phyloP scores from a whole-genome alignment of 2,797 vertebrate species.

The Lindbergichthys nudifrons region DNA sequence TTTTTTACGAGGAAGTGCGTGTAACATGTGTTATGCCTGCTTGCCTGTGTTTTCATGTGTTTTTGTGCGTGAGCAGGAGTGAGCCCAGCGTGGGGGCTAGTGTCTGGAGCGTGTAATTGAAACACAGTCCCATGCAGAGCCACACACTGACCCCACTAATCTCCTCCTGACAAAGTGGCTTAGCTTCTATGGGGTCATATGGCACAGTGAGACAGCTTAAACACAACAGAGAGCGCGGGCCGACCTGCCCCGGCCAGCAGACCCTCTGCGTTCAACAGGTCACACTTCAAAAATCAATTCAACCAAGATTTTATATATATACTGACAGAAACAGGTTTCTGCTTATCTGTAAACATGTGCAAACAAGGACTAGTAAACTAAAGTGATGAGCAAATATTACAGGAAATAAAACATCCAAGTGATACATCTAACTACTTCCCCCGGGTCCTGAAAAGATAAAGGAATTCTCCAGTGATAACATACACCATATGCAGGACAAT shows the following conservation, averaged over 20 bases:
- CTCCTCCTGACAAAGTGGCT: constrained; percentile 87
- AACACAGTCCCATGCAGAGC: constrained; percentile 76
- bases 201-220: constrained; percentile 81
- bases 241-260: constrained; percentile 10
- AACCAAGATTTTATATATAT: background rate
- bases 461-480: background rate
- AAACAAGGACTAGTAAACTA: constrained; percentile 3
- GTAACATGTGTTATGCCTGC: constrained; percentile 13
- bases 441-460: background rate
- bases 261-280: constrained; percentile 58
- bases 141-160: constrained; percentile 85
- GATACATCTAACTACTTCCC: background rate
- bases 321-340: constrained; percentile 21
- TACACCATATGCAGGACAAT: background rate
- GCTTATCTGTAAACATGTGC: background rate
- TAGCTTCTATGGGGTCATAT: constrained; percentile 85
- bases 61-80: constrained; percentile 46
- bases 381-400: background rate
- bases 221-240: constrained; percentile 56
- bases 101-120: constrained; percentile 80
- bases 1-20: background rate
- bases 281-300: background rate
- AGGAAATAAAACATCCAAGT: background rate
- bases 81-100: constrained; percentile 72
- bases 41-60: constrained; percentile 32